These are phyloP conservation scores for Chrysolina haemoptera DNA, from an alignment of 2,888 invertebrate genomes.

Conservation along the genomic window DNA sequence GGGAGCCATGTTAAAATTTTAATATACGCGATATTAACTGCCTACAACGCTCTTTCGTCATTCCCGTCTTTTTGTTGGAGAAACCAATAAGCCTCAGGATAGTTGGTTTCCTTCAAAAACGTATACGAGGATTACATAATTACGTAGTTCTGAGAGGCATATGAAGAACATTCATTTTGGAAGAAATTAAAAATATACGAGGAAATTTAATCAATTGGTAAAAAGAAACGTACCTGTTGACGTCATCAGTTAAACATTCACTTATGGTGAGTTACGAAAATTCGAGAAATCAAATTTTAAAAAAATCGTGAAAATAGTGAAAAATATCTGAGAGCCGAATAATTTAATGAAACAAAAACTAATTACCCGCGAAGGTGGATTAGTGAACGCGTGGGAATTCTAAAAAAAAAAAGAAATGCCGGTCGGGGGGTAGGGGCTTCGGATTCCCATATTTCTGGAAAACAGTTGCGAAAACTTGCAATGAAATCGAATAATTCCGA, in stretches of 20 bases:
- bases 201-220: constrained; percentile 23
- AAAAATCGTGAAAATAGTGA: no score
- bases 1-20: constrained; percentile 61
- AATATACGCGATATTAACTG: constrained; percentile 63
- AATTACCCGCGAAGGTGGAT: no score
- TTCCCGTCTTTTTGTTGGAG: constrained; percentile 38
- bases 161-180: constrained; percentile 35
- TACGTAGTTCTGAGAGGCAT: constrained; percentile 34
- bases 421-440: no score
- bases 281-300: no score
- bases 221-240: background rate
- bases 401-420: no score
- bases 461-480: no score
- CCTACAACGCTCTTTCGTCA: constrained; percentile 35
- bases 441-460: no score
- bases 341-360: no score
- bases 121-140: constrained; percentile 39
- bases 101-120: constrained; percentile 32
- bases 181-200: constrained; percentile 35
- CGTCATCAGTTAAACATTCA: constrained; percentile 21
- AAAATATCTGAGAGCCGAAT: no score
- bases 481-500: no score
- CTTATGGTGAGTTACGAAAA: no score
- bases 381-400: no score
- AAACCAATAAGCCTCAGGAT: constrained; percentile 47